Conservation (phyloP, 1,140 invertebrate genomes). For the Drosophila funebris region DNA sequence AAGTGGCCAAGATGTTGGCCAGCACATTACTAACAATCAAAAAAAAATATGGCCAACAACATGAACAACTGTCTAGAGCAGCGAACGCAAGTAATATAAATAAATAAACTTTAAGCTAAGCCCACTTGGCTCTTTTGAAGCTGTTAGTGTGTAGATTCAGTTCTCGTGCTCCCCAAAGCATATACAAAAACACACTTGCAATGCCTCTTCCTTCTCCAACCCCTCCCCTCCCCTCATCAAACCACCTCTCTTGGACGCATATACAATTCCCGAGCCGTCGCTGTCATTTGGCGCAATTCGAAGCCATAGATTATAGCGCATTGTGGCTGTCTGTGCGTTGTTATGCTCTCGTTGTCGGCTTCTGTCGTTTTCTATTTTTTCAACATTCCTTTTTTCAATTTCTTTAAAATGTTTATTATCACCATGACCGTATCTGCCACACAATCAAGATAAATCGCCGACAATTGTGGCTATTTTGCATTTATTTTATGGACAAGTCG, state of each 20-base stretch:
- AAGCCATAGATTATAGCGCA: conserved; percentile 33
- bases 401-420: conserved; percentile 62
- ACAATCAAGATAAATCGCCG: conserved; percentile 78
- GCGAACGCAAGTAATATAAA: conserved; percentile 25
- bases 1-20: conserved; percentile 14
- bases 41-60: conserved; percentile 1
- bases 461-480: conserved; percentile 66
- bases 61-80: conserved; percentile 2
- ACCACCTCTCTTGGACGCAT: background rate
- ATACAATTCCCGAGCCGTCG: conserved; percentile 27
- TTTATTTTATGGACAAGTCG: conserved; percentile 67
- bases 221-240: background rate
- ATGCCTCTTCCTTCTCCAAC: background rate
- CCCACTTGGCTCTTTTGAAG: conserved; percentile 34
- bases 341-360: background rate
- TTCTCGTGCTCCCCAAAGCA: conserved; percentile 3
- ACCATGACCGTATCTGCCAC: conserved; percentile 50
- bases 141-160: conserved; percentile 4
- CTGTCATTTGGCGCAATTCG: conserved; percentile 27
- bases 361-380: background rate
- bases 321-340: conserved; percentile 17
- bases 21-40: background rate
- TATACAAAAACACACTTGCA: conserved; percentile 5
- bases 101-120: conserved; percentile 53
- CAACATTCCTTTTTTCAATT: conserved; percentile 41